A percentile compares a stretch with the other conserved stretches of the same genome.
Conservation (phyloP, 2,113 vertebrate genomes). For the Bubo blakistoni region DNA sequence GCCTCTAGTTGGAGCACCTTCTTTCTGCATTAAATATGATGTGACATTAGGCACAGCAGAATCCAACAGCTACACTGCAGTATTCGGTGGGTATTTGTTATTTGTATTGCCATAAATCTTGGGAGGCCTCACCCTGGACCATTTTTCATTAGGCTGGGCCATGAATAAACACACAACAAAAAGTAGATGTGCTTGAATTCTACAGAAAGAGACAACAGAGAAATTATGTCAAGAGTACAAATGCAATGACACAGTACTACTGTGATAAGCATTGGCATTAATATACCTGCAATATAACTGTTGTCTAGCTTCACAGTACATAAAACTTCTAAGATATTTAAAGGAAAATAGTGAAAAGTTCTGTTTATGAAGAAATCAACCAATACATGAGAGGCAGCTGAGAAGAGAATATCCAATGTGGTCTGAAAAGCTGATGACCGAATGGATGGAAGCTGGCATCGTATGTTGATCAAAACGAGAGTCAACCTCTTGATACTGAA, state of each 20-base stretch:
- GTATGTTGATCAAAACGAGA: constrained; percentile 16
- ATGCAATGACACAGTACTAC: background rate
- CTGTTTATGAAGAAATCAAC: background rate
- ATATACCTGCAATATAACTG: background rate
- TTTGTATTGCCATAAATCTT: background rate
- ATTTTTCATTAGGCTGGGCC: background rate
- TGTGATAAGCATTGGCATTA: background rate
- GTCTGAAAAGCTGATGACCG: background rate
- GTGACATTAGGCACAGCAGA: background rate
- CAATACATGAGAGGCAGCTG: background rate
- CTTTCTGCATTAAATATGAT: background rate
- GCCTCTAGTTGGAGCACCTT: background rate
- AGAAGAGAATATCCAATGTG: background rate
- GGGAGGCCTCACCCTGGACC: background rate
- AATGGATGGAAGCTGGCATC: constrained; percentile 1
- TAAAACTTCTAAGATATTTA: background rate
- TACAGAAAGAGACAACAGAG: background rate
- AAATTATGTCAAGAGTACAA: background rate
- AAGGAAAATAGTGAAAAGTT: background rate
- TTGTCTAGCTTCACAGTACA: background rate
- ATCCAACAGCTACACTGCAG: background rate
- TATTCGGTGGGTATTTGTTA: background rate
- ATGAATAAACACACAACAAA: background rate
- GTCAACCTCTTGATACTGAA: constrained; percentile 9
- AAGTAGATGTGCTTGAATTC: background rate